Conservation (phyloP, 2,113 vertebrate species). For the Hylia prasina region DNA sequence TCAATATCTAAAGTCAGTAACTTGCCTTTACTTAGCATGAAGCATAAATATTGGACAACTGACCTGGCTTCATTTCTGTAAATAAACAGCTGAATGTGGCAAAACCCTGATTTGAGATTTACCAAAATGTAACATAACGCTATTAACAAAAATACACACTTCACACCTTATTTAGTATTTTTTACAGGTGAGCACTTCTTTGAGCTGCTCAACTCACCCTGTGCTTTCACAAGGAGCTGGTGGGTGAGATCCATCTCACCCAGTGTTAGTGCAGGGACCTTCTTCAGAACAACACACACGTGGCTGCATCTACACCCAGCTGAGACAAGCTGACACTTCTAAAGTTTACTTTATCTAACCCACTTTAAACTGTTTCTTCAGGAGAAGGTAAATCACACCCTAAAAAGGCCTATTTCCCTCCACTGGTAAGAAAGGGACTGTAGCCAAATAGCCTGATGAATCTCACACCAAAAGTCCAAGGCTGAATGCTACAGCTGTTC, state of each 20-base stretch:
- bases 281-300: background rate
- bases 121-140: background rate
- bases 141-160: background rate
- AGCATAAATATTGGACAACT: background rate
- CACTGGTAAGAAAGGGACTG: background rate
- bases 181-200: background rate
- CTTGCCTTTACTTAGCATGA: background rate
- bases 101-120: background rate
- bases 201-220: background rate
- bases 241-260: background rate
- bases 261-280: background rate
- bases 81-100: background rate
- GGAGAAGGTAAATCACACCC: background rate
- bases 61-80: background rate
- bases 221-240: background rate
- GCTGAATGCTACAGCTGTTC: conserved; percentile 5
- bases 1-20: background rate
- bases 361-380: background rate
- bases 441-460: background rate
- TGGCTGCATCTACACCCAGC: background rate
- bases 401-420: background rate
- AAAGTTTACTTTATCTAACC: background rate
- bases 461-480: background rate
- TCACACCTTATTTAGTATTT: background rate
- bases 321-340: background rate